phyloP scores from a whole-genome alignment of 2,113 vertebrate species.

The Puntigrus tetrazona region DNA sequence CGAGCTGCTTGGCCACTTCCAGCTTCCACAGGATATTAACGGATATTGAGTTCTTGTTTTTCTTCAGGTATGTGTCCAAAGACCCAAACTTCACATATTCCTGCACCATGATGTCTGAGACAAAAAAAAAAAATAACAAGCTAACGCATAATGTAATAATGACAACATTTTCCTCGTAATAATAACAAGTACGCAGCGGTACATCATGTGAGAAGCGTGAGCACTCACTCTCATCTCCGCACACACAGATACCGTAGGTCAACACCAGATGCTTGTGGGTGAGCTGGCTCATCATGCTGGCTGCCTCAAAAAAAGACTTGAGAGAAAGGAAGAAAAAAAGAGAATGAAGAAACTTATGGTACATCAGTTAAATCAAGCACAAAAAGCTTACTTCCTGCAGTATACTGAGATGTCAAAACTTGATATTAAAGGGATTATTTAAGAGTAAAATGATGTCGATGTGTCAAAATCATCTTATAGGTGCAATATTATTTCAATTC shows the following conservation, averaged over 20 bases:
- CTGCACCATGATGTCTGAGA: constrained; percentile 94
- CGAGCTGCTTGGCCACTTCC: constrained; percentile 94
- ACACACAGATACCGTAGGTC: constrained; percentile 95
- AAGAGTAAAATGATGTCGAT: not conserved
- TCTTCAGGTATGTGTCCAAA: constrained; percentile 93
- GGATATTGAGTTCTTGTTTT: constrained; percentile 80
- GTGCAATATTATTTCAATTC: not conserved
- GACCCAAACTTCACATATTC: constrained; percentile 96
- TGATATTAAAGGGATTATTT: not conserved
- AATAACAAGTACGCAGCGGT: not conserved
- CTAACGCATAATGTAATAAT: too few relatives aligned
- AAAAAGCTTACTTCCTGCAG: not conserved
- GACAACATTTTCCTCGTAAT: too few relatives aligned
- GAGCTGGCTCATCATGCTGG: constrained; percentile 99
- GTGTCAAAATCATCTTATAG: not conserved
- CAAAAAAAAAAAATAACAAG: too few relatives aligned
- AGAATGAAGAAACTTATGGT: not conserved
- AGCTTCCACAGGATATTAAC: constrained; percentile 97
- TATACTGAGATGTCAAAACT: not conserved
- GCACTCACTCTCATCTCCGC: constrained; percentile 94
- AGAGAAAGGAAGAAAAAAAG: not conserved
- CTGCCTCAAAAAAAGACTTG: constrained; percentile 98
- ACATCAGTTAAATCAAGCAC: constrained; percentile 1
- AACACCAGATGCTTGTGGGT: constrained; percentile 94
- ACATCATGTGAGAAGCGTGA: not conserved